These are phyloP conservation scores for Symphodus melops DNA, from an alignment of 2,113 vertebrate species.

Conservation along the genomic window DNA sequence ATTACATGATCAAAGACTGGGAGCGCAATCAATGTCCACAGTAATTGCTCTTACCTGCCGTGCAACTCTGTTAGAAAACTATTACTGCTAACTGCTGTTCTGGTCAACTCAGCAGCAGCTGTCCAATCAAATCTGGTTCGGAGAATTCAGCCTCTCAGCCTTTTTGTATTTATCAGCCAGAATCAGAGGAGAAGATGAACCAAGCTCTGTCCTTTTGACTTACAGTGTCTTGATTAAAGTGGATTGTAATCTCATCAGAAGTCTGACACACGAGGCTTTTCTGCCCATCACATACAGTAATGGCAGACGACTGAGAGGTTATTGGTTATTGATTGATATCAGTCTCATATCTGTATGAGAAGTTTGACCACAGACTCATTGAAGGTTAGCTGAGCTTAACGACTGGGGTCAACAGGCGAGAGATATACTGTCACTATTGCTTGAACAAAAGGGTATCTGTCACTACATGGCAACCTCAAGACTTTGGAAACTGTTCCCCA, in stretches of 20 bases:
- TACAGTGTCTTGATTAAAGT: constrained; percentile 56
- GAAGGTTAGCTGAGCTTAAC: not conserved
- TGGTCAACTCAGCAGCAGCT: constrained; percentile 64
- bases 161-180: constrained; percentile 33
- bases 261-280: constrained; percentile 38
- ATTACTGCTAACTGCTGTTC: constrained; percentile 63
- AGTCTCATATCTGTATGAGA: not conserved
- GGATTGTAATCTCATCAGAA: constrained; percentile 55
- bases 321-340: not conserved
- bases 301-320: constrained; percentile 6
- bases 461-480: no score
- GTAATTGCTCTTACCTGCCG: constrained; percentile 77
- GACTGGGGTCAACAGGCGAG: not conserved
- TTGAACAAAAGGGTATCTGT: not conserved
- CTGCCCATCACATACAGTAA: constrained; percentile 9
- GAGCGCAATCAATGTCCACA: constrained; percentile 76
- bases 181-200: constrained; percentile 34
- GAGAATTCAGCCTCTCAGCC: constrained; percentile 9
- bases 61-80: constrained; percentile 73
- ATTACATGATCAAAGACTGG: constrained; percentile 78
- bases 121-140: constrained; percentile 60
- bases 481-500: no score
- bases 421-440: not conserved
- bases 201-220: constrained; percentile 6
- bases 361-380: not conserved